These are phyloP conservation scores for Galerucella pusilla DNA, from an alignment of 2,888 invertebrate species.

Conservation along the genomic window DNA sequence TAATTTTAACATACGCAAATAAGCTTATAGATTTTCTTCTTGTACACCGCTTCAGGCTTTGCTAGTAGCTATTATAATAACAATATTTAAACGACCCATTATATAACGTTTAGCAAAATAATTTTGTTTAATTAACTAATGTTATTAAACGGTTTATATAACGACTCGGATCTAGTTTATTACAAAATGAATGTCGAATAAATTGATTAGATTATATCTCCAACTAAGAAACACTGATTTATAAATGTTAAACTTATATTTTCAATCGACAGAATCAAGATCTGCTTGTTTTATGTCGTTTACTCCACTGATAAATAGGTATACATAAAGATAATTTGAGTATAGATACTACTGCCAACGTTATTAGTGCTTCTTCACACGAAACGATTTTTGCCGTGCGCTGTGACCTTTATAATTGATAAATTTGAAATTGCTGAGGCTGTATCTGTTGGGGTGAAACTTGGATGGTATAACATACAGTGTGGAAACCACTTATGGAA, in stretches of 20 bases:
- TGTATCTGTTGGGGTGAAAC: too few relatives aligned
- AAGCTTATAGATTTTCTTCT: too few relatives aligned
- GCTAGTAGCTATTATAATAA: not conserved
- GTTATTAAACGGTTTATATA: not conserved
- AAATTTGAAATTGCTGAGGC: too few relatives aligned
- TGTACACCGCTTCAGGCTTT: not conserved
- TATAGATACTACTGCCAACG: too few relatives aligned
- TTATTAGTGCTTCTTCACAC: too few relatives aligned
- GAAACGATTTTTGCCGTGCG: too few relatives aligned
- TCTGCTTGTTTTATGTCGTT: not conserved
- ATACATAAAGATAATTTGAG: too few relatives aligned
- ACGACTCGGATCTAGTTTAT: not conserved
- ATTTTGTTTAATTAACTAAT: not conserved
- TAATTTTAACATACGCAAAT: too few relatives aligned
- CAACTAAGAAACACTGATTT: not conserved
- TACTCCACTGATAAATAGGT: not conserved
- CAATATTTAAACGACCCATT: not conserved
- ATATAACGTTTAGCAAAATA: slow-evolving; percentile 1
- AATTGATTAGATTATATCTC: slow-evolving; percentile 2
- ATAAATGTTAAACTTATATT: not conserved
- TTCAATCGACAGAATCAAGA: too few relatives aligned
- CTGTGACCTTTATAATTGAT: too few relatives aligned
- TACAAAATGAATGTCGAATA: not conserved
- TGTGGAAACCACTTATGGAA: too few relatives aligned
- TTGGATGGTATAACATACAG: too few relatives aligned